phyloP scores from a whole-genome alignment of 2,113 vertebrate genomes.

The Rhinichthys klamathensis region DNA sequence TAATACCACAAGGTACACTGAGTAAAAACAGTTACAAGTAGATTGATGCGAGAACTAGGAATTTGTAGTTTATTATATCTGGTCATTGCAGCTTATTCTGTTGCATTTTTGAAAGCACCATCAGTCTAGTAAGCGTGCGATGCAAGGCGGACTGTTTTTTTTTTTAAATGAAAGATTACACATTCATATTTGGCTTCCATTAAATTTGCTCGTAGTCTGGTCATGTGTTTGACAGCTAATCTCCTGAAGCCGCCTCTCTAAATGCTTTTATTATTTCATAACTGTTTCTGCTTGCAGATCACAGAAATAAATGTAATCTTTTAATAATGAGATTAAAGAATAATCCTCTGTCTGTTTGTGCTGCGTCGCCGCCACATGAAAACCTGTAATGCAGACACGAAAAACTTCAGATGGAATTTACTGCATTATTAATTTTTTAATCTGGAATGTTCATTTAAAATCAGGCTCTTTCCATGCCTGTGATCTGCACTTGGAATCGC shows the following conservation, averaged over 20 bases:
- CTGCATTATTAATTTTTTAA: conserved; percentile 7
- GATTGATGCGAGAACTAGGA: neutral
- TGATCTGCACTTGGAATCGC: neutral
- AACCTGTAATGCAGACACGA: neutral
- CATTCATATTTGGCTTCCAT: neutral
- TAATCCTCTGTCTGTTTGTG: conserved; percentile 22
- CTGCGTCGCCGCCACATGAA: neutral
- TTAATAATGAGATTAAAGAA: conserved; percentile 28
- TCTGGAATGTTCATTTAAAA: conserved; percentile 15
- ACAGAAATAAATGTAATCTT: conserved; percentile 24
- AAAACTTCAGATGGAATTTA: neutral
- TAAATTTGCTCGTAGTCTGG: neutral
- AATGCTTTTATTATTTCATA: conserved; percentile 25
- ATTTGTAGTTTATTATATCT: neutral
- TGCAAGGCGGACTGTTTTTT: neutral
- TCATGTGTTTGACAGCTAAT: conserved; percentile 15
- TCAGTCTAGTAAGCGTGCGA: neutral
- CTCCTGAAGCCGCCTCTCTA: neutral
- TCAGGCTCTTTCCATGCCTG: neutral
- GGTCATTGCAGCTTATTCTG: neutral
- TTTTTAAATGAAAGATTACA: neutral
- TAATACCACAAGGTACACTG: too few relatives aligned
- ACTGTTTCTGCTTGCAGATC: conserved; percentile 22
- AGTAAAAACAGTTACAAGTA: too few relatives aligned
- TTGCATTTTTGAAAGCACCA: neutral